These are phyloP conservation scores for Epinephelus malabaricus DNA, from an alignment of 2,797 vertebrate species.

Conservation along the genomic window DNA sequence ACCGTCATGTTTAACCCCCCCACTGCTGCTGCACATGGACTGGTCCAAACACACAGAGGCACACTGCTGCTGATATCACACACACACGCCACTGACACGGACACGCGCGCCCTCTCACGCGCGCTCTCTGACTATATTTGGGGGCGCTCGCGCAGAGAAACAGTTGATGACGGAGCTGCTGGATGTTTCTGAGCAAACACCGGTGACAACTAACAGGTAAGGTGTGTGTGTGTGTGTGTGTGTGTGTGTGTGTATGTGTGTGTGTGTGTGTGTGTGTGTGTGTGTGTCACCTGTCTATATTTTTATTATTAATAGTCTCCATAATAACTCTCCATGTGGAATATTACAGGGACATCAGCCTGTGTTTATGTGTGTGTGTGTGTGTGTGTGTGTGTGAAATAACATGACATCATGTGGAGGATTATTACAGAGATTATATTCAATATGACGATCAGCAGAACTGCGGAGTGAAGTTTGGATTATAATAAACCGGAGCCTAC, in stretches of 20 bases:
- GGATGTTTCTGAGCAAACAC: conserved; percentile 36
- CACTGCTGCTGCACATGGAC: not conserved
- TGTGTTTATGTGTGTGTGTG: too few species aligned
- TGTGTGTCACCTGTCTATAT: too few species aligned
- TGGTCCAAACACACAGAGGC: conserved; percentile 2
- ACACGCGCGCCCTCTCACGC: not conserved
- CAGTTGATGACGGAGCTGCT: conserved; percentile 51
- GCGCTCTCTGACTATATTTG: conserved; percentile 20
- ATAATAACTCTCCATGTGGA: too few species aligned
- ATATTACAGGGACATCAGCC: too few species aligned
- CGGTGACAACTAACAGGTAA: conserved; percentile 44
- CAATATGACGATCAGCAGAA: not conserved
- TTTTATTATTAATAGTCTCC: too few species aligned
- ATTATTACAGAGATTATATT: too few species aligned
- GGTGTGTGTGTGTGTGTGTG: not conserved
- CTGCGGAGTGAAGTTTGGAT: not conserved
- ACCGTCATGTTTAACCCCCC: not conserved
- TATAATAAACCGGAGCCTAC: not conserved
- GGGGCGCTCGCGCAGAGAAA: not conserved
- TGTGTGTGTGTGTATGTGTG: too few species aligned
- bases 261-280: too few species aligned
- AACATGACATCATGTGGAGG: too few species aligned
- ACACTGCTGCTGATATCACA: not conserved
- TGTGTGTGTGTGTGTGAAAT: too few species aligned
- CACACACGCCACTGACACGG: not conserved